Evolutionary conservation across 2,797 vertebrate genomes (phyloP), one percentile per base, ranked within the genome.

Genomic region (Pangasius mekongensis): DNA sequence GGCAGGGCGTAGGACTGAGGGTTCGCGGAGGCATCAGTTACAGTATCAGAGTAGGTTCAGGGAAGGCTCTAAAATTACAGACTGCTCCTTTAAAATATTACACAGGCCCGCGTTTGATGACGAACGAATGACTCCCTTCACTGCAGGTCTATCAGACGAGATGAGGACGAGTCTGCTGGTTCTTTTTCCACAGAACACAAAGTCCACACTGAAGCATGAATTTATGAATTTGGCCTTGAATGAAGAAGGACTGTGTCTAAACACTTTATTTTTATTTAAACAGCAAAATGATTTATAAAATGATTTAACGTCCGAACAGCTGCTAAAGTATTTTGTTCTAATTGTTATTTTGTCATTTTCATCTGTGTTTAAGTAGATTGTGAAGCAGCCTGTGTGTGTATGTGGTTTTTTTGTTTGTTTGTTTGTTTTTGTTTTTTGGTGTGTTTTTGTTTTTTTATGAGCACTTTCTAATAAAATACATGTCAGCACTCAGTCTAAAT

Each of bases 141-240:
- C 24, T 74, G 52, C 84, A 89, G 87, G 83, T 89, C 13, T 89
- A 86, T 39, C 84, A 89, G 77, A 54, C 87, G 39, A 86, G 84
- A 52, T 89, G 56, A 88, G 11, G 54, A 77, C 3, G 24, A 14
- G 27, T 11, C 20, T 0, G 18, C 20, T 0, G 3, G 33, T 47
- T 47, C 4, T 3, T 56, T 58, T n/a, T 18, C 39, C 8, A 22
- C 49, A 64, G 16, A 43, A 20, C 54, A 10, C 66, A 14, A 14
- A 14, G 14, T 14, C n/a, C 52, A 54, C 13, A 43, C 58, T 22
- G 11, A 49, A 56, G 22, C 36, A 77, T 52, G 47, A 84, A 77
- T 66, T 54, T 14, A 78, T 66, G 49, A 84, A 78, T 67, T 56
- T 16, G 14, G 43, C 49, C 64, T 66, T 84, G 71, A 64, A 76